phyloP scores from a whole-genome alignment of 1,140 invertebrate genomes.

The Grapholita molesta region DNA sequence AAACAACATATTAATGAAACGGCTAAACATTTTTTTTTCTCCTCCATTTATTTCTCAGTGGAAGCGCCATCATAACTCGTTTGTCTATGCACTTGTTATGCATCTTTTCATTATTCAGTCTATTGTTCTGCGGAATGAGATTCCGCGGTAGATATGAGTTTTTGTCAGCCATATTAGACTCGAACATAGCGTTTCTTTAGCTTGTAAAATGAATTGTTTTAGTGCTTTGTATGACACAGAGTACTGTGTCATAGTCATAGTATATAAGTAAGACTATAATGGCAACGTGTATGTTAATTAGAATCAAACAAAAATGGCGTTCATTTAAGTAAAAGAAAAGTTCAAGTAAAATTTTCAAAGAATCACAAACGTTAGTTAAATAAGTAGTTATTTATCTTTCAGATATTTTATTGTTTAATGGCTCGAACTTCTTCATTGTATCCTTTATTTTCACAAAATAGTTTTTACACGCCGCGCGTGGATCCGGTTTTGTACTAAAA shows the following conservation, averaged over 20 bases:
- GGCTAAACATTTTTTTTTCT: too few relatives aligned
- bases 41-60: not conserved
- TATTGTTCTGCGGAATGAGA: constrained; percentile 15
- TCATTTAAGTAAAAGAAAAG: not conserved
- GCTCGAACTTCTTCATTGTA: too few relatives aligned
- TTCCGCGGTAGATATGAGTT: not conserved
- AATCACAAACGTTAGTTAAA: not conserved
- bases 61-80: not conserved
- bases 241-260: not conserved
- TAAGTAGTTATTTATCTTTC: too few relatives aligned
- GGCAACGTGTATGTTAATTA: not conserved
- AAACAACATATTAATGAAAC: too few relatives aligned
- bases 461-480: too few relatives aligned
- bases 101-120: constrained; percentile 6
- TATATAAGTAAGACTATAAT: not conserved
- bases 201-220: not conserved
- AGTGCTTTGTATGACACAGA: not conserved
- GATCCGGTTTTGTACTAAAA: too few relatives aligned
- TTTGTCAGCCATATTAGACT: constrained; percentile 2
- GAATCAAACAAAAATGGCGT: not conserved
- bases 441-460: too few relatives aligned
- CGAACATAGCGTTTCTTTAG: not conserved
- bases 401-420: too few relatives aligned
- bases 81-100: constrained; percentile 13
- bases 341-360: not conserved